Percentiles rank a stretch among this genome's conserved stretches.
Conservation (phyloP, 2,888 invertebrate genomes). For the Dicranocentrus wangi region DNA sequence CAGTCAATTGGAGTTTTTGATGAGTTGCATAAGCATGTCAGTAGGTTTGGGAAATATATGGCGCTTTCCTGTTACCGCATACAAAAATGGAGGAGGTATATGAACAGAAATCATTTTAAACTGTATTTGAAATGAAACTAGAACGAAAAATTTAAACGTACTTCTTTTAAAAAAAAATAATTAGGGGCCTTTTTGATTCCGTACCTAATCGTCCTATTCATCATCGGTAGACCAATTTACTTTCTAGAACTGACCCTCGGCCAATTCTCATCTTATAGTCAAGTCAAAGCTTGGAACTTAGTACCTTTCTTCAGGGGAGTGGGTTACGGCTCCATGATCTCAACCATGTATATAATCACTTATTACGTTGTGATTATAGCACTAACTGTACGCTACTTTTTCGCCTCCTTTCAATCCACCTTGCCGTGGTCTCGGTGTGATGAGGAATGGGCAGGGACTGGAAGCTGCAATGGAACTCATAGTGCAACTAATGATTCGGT, state of each 20-base stretch:
- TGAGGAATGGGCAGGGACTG: background rate
- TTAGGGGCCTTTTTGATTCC: slow-evolving; percentile 74
- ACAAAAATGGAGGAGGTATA: background rate
- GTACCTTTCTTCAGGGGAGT: slow-evolving; percentile 63
- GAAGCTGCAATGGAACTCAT: background rate
- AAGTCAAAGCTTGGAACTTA: slow-evolving; percentile 76
- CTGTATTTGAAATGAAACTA: slow-evolving; percentile 1
- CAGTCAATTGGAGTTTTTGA: slow-evolving; percentile 73
- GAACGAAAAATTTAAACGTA: slow-evolving; percentile 74
- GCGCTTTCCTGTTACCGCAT: slow-evolving; percentile 72
- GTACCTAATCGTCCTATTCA: slow-evolving; percentile 73
- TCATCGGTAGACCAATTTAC: slow-evolving; percentile 75
- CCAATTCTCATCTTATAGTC: slow-evolving; percentile 76
- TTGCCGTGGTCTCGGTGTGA: slow-evolving; percentile 80
- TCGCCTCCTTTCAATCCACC: slow-evolving; percentile 81
- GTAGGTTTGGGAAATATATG: slow-evolving; percentile 74
- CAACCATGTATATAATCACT: slow-evolving; percentile 79
- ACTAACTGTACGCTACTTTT: slow-evolving; percentile 82
- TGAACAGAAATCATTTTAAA: background rate
- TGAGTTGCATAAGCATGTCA: slow-evolving; percentile 74
- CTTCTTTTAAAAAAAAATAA: too few relatives aligned
- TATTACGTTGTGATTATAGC: slow-evolving; percentile 87
- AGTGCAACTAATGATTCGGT: slow-evolving; percentile 58
- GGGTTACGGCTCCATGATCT: slow-evolving; percentile 75
- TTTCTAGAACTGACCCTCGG: slow-evolving; percentile 77